Evolutionary conservation across 1,140 invertebrate species (phyloP).

Genomic region (Drosophila nannoptera): DNA sequence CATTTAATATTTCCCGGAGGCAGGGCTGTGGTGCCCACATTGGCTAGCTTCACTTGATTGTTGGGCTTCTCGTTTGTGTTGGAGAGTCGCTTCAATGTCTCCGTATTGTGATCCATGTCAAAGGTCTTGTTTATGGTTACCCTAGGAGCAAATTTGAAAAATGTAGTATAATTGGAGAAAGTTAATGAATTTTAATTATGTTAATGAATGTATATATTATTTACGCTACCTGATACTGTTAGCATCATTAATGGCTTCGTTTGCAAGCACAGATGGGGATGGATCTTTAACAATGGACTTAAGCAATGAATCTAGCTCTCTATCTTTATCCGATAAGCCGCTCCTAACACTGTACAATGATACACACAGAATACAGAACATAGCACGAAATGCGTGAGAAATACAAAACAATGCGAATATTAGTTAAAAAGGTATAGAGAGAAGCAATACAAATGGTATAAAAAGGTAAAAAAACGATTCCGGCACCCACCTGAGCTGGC

Average conservation of each 20-base stretch:
- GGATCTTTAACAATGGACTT: conserved; percentile 82
- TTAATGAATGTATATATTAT: conserved; percentile 6
- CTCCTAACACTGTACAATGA: conserved; percentile 79
- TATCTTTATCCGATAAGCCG: conserved; percentile 81
- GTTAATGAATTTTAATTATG: conserved; percentile 39
- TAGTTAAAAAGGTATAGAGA: conserved; percentile 42
- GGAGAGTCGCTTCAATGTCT: conserved; percentile 80
- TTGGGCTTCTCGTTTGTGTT: conserved; percentile 83
- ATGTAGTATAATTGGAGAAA: conserved; percentile 1
- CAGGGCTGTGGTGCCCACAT: conserved; percentile 83
- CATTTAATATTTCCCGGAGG: conserved; percentile 95
- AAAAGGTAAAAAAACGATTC: background rate
- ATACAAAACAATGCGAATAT: conserved; percentile 59
- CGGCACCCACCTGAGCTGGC: conserved; percentile 70
- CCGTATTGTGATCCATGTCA: conserved; percentile 82
- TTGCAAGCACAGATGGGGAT: conserved; percentile 80
- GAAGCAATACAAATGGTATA: conserved; percentile 41
- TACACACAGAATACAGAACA: conserved; percentile 52
- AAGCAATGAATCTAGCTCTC: conserved; percentile 81
- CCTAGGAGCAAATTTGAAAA: conserved; percentile 60
- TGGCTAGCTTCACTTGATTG: conserved; percentile 83
- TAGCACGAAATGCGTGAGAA: conserved; percentile 50
- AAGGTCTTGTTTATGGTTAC: conserved; percentile 82
- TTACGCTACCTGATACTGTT: conserved; percentile 79
- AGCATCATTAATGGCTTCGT: conserved; percentile 79